Percentiles rank a stretch among this genome's conserved stretches.
phyloP scores from a whole-genome alignment of 2,888 invertebrate genomes.

The Leptinotarsa juncta region DNA sequence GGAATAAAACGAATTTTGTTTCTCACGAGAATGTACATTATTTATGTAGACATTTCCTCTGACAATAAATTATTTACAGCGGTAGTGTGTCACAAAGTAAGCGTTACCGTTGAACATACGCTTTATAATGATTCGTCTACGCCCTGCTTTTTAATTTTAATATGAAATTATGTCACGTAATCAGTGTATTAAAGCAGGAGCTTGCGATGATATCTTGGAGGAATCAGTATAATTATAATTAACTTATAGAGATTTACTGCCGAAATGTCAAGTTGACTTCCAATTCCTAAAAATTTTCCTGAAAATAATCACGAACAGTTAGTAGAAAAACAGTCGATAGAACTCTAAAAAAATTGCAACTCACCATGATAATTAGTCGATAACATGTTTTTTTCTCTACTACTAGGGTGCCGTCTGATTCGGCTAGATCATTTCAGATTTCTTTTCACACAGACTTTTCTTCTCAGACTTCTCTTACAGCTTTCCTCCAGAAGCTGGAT shows the following conservation, averaged over 20 bases:
- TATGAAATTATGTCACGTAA: conserved; percentile 64
- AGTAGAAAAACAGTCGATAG: no score
- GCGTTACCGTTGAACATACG: conserved; percentile 39
- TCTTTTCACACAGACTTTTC: no score
- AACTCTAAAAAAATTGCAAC: no score
- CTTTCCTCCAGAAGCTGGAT: no score
- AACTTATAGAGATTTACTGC: not conserved
- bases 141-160: conserved; percentile 63
- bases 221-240: conserved; percentile 62
- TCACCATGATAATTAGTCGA: no score
- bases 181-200: conserved; percentile 61
- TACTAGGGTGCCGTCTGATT: no score
- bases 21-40: conserved; percentile 10
- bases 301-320: no score
- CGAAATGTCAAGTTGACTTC: no score
- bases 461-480: no score
- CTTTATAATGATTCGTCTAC: conserved; percentile 46
- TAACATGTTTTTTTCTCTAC: no score
- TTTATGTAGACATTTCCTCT: conserved; percentile 36
- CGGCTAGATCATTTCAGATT: no score
- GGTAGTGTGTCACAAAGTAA: conserved; percentile 32
- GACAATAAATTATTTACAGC: conserved; percentile 39
- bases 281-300: no score
- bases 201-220: conserved; percentile 58
- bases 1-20: not conserved